These are phyloP conservation scores for Dryoscopus gambensis DNA, from an alignment of 2,113 vertebrate genomes.

Conservation along the genomic window DNA sequence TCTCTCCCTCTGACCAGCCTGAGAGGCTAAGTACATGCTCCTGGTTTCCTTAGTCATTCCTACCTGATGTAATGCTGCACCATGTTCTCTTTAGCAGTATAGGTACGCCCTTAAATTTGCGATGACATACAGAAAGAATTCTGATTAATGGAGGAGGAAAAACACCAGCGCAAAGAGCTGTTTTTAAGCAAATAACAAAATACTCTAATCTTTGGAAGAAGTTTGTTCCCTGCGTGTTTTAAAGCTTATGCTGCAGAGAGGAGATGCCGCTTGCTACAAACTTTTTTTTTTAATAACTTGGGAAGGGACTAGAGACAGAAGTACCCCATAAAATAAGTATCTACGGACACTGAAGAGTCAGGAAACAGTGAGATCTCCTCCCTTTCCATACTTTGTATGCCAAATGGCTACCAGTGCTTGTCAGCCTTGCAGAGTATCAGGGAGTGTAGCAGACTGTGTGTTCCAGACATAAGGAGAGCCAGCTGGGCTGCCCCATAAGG, in stretches of 20 bases:
- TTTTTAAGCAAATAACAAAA: conserved; percentile 15
- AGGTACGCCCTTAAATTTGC: neutral
- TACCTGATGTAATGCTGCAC: neutral
- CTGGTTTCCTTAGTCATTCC: neutral
- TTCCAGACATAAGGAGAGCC: neutral
- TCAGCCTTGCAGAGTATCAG: neutral
- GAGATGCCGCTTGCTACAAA: neutral
- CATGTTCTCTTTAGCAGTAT: neutral
- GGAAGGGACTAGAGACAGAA: neutral
- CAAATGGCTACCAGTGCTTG: neutral
- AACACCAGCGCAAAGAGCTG: neutral
- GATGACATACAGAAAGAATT: neutral
- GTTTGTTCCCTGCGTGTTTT: neutral
- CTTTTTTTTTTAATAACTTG: neutral
- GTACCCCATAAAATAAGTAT: neutral
- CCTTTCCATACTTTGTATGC: neutral
- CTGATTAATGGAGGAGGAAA: neutral
- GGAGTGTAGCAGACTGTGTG: neutral
- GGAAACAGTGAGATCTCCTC: neutral
- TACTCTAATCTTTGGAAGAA: neutral
- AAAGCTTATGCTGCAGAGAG: conserved; percentile 1
- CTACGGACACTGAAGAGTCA: neutral
- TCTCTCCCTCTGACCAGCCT: neutral
- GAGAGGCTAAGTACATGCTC: rapidly evolving
- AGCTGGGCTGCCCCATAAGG: conserved; percentile 22